Base-by-base conservation (phyloP, 2,113 vertebrate species). In the Odocoileus virginianus region DNA sequence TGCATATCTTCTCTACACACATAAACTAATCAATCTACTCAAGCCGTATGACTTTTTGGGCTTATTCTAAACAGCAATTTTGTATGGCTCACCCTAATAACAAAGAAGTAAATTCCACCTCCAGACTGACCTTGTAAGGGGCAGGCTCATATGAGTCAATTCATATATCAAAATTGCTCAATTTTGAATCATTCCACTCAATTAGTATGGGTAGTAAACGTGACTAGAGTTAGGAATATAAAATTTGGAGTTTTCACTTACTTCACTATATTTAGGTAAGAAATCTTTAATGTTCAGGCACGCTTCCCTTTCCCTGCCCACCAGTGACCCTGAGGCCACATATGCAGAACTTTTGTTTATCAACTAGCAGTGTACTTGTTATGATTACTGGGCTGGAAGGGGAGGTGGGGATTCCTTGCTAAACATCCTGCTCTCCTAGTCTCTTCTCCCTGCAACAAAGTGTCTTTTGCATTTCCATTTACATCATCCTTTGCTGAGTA, bases 401-500 rank as follows among this genome's bases (percentile, higher is more conserved):
- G 83, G 81, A 90, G 30, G 30, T 43, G 27, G 47, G 61, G 85
- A 96, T 54, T 87, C 76, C 79, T 74, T 58, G 94, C 54, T 94
- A 93, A 91, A 96, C 95, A 96, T 97, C 92, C 87, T 95, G 89
- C 94, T 89, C 57, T 81, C 58, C 82, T 71, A 86, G 87, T 95
- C 74, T 87, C 83, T 47, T 90, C 85, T 95, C 86, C 28, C 40
- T 83, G 27, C 40, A 33, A 96, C 52, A 86, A 91, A 81, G 78
- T 96, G 47, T 94, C 88, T 94, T 96, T 96, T 55, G 78, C 90
- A 97, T 97, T 95, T 96, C 91, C 92, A 96, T 81, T 97, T 76
- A 57, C 54, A 96, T 97, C 90, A 93, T 76, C 94, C 89, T 95
- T 96, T 96, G 88, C 91, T 33, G 60, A 90, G 55, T 95, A 93